phyloP scores from a whole-genome alignment of 2,797 vertebrate species.

The Lagodon rhomboides region DNA sequence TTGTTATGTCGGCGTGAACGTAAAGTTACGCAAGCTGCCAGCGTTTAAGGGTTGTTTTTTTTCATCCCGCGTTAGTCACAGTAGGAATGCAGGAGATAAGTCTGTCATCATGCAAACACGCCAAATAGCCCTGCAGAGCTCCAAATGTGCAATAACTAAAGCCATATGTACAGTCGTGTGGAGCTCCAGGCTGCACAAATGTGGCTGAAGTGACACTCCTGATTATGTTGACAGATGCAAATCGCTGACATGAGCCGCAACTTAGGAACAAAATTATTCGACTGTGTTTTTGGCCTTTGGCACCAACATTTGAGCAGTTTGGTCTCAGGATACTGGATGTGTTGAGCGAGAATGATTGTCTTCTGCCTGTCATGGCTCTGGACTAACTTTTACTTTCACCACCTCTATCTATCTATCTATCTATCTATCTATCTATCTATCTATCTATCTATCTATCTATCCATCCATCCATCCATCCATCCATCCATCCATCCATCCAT shows the following conservation, averaged over 20 bases:
- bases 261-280: conserved; percentile 1
- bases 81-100: conserved; percentile 70
- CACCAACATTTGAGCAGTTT: conserved; percentile 8
- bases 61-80: conserved; percentile 58
- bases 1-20: conserved; percentile 20
- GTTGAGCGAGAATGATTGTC: background rate
- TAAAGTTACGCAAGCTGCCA: conserved; percentile 52
- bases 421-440: no score
- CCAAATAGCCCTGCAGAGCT: conserved; percentile 56
- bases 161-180: conserved; percentile 65
- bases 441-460: no score
- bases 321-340: background rate
- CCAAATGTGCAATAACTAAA: conserved; percentile 67
- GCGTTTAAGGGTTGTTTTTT: conserved; percentile 57
- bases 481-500: no score
- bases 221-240: conserved; percentile 46
- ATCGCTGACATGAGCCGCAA: conserved; percentile 29
- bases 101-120: conserved; percentile 69
- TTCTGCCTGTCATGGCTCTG: background rate
- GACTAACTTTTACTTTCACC: no score
- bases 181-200: conserved; percentile 14
- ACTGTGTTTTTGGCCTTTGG: conserved; percentile 10
- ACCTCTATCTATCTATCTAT: no score
- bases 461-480: no score
- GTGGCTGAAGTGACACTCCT: conserved; percentile 31